A percentile compares a stretch with the other conserved stretches of the same genome.
Conservation (phyloP, 2,797 vertebrate species). For the Bradypus variegatus region DNA sequence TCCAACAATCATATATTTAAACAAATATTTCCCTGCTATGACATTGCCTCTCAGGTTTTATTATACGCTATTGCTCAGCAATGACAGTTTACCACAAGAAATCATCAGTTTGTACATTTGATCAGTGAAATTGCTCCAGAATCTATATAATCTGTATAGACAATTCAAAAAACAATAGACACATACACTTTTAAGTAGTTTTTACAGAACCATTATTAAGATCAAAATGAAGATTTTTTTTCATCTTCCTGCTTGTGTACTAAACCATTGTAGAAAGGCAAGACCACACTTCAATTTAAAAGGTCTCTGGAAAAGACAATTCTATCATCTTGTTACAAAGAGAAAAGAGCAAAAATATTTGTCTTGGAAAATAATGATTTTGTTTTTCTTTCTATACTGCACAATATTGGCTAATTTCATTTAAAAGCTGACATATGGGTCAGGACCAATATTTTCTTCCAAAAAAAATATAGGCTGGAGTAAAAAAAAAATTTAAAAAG, state of each 20-base stretch:
- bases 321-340: constrained; percentile 1
- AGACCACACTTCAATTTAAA: background rate
- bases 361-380: background rate
- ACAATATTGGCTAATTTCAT: constrained; percentile 31
- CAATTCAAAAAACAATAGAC: background rate
- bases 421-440: constrained; percentile 18
- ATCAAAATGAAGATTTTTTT: background rate
- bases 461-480: background rate
- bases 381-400: background rate
- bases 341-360: background rate
- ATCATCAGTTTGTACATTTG: background rate
- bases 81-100: background rate
- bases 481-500: background rate
- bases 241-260: background rate
- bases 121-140: background rate
- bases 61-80: background rate
- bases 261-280: background rate
- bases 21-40: background rate
- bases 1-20: background rate
- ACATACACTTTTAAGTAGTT: background rate
- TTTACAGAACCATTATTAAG: background rate
- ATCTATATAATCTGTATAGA: background rate
- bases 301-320: background rate
- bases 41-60: background rate
- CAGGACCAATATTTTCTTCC: constrained; percentile 1